Evolutionary conservation across 2,888 invertebrate species (phyloP).

Genomic region (Pseudococcus longispinus): DNA sequence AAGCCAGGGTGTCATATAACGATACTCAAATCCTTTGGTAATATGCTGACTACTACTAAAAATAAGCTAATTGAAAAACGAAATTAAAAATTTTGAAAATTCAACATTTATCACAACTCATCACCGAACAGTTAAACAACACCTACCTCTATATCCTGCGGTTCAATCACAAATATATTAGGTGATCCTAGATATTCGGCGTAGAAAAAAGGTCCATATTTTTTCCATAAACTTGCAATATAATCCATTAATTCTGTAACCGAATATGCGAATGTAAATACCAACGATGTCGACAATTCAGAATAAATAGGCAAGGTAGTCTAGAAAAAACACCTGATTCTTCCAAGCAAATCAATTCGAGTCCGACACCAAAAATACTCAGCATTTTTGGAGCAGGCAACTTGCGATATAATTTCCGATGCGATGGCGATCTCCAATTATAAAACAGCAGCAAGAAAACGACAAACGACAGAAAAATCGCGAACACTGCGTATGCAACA

Average conservation of each 20-base stretch:
- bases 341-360: neutral
- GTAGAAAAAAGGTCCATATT: slow-evolving; percentile 56
- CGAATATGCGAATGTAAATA: neutral
- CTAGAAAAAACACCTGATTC: slow-evolving; percentile 6
- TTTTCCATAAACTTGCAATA: slow-evolving; percentile 54
- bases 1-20: slow-evolving; percentile 57
- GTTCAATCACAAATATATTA: slow-evolving; percentile 57
- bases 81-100: too few species aligned
- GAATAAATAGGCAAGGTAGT: neutral
- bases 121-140: too few species aligned
- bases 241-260: slow-evolving; percentile 58
- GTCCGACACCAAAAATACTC: slow-evolving; percentile 31
- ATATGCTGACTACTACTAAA: slow-evolving; percentile 58
- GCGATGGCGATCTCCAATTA: slow-evolving; percentile 38
- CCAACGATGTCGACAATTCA: neutral
- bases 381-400: slow-evolving; percentile 30
- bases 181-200: slow-evolving; percentile 58
- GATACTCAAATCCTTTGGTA: slow-evolving; percentile 58
- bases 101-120: too few species aligned
- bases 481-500: neutral
- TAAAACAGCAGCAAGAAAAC: slow-evolving; percentile 17
- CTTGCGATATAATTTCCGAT: neutral
- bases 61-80: slow-evolving; percentile 50
- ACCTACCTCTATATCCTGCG: slow-evolving; percentile 58
- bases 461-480: neutral